Percentiles rank a stretch among this genome's conserved stretches.
These are phyloP conservation scores for Meghimatium bilineatum DNA, from an alignment of 2,888 invertebrate species.

Conservation along the genomic window DNA sequence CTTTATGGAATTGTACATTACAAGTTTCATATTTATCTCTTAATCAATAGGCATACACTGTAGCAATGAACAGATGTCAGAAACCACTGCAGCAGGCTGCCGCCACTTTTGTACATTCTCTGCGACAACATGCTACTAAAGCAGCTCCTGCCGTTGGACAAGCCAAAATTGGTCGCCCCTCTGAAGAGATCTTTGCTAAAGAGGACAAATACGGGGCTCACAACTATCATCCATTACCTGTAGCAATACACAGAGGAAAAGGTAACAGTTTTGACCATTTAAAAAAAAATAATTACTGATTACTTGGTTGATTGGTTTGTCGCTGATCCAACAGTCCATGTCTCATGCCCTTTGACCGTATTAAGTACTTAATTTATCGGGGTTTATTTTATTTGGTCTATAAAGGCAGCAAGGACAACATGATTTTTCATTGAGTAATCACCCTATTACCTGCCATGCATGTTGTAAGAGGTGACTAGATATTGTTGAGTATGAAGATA, in stretches of 20 bases:
- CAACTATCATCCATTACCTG: conserved; percentile 96
- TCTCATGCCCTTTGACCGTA: no score
- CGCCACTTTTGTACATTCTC: conserved; percentile 21
- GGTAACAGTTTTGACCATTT: no score
- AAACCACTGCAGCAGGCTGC: conserved; percentile 44
- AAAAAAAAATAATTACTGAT: no score
- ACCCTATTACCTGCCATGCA: no score
- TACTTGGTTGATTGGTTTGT: no score
- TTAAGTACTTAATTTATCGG: no score
- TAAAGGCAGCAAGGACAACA: no score
- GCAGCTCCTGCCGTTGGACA: conserved; percentile 50
- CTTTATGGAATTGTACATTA: neutral
- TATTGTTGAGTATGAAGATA: no score
- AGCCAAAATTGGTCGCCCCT: conserved; percentile 60
- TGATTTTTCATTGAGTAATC: no score
- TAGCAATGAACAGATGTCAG: conserved; percentile 48
- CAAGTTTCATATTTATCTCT: neutral
- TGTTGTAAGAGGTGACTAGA: no score
- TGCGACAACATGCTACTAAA: conserved; percentile 46
- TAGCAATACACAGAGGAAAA: conserved; percentile 90
- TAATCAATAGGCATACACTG: neutral
- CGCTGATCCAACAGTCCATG: no score
- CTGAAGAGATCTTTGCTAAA: conserved; percentile 81
- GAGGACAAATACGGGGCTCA: conserved; percentile 95
- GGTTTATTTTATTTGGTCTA: no score